Evolutionary conservation across 2,888 invertebrate genomes (phyloP).

Genomic region (Leucania comma): DNA sequence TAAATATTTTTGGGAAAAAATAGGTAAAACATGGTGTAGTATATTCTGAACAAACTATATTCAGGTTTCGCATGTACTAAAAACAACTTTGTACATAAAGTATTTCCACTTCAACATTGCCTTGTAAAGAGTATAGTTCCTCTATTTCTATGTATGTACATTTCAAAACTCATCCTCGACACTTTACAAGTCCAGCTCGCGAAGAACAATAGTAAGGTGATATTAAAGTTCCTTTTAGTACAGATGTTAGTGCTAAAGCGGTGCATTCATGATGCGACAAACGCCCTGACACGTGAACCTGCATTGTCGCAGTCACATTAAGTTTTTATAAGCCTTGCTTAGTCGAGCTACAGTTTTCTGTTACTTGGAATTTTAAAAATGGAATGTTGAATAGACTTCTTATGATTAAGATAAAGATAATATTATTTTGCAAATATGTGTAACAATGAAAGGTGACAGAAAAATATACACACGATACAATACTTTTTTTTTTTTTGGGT

Average conservation of each 20-base stretch:
- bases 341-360: conserved; percentile 1
- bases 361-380: not conserved
- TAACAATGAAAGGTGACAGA: too few relatives aligned
- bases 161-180: conserved; percentile 13
- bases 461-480: too few relatives aligned
- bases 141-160: conserved; percentile 5
- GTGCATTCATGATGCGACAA: conserved; percentile 47
- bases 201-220: conserved; percentile 49
- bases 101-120: not conserved
- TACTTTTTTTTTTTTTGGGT: too few relatives aligned
- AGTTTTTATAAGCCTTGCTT: conserved; percentile 18
- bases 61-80: too few relatives aligned
- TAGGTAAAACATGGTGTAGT: too few relatives aligned
- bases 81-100: not conserved
- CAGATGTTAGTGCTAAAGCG: conserved; percentile 43
- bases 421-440: too few relatives aligned
- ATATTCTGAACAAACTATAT: too few relatives aligned
- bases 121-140: not conserved
- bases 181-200: conserved; percentile 37
- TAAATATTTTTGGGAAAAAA: too few relatives aligned
- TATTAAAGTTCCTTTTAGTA: conserved; percentile 52
- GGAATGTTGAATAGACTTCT: not conserved
- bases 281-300: conserved; percentile 12
- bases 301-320: conserved; percentile 16
- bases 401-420: too few relatives aligned